phyloP scores from a whole-genome alignment of 2,797 vertebrate genomes.

The Synaphobranchus kaupii region DNA sequence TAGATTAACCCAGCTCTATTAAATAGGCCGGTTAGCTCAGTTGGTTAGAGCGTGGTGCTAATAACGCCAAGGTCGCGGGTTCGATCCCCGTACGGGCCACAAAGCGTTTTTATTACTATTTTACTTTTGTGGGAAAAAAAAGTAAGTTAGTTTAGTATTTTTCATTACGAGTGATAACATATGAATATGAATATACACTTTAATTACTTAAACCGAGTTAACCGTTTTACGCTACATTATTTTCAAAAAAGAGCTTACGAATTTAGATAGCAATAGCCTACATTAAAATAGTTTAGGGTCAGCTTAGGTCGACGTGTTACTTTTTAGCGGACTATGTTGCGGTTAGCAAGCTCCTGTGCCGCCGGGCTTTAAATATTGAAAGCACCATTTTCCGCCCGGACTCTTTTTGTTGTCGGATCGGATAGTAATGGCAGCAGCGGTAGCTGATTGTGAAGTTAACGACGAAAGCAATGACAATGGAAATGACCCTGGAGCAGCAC shows the following conservation, averaged over 20 bases:
- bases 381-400: conserved; percentile 3
- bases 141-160: no score
- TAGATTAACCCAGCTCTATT: no score
- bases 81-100: conserved; percentile 71
- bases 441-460: background rate
- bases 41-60: conserved; percentile 73
- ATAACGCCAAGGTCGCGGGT: conserved; percentile 71
- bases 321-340: background rate
- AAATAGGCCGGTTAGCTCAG: conserved; percentile 57
- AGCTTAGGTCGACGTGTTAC: background rate
- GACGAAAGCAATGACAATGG: conserved; percentile 69
- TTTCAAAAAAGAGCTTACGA: no score
- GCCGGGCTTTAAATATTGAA: background rate
- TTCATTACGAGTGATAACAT: no score
- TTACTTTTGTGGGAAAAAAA: no score
- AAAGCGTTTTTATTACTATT: background rate
- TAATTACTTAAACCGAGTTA: no score
- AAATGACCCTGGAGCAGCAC: conserved; percentile 79
- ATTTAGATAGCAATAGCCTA: no score
- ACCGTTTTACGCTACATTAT: no score
- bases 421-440: conserved; percentile 67
- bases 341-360: background rate
- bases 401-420: conserved; percentile 1
- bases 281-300: background rate
- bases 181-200: no score